Evolutionary conservation across 2,888 invertebrate genomes (phyloP).

Genomic region (Criorhina ranunculi): DNA sequence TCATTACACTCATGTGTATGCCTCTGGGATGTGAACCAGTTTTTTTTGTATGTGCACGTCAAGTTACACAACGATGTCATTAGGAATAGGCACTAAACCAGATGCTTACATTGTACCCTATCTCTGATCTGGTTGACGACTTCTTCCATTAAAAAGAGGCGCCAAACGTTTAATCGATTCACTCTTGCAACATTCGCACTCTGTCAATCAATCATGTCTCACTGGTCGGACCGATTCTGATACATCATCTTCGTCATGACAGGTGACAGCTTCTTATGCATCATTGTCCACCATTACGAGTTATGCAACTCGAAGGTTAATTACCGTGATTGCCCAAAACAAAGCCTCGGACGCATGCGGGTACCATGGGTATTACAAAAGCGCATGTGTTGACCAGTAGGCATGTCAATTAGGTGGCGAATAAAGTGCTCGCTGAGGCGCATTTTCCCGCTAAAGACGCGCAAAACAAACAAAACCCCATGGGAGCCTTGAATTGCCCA

Average conservation of each 20-base stretch:
- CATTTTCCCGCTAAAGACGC: conserved; percentile 19
- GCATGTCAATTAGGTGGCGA: conserved; percentile 66
- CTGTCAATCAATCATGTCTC: conserved; percentile 48
- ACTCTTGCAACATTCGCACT: conserved; percentile 52
- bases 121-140: background rate
- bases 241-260: conserved; percentile 25
- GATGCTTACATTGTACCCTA: conserved; percentile 6
- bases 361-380: conserved; percentile 40
- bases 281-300: conserved; percentile 1
- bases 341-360: conserved; percentile 12
- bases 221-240: conserved; percentile 23
- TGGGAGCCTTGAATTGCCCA: conserved; percentile 59
- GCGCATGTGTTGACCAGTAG: conserved; percentile 55
- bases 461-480: conserved; percentile 26
- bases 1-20: conserved; percentile 54
- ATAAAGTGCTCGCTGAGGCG: conserved; percentile 29
- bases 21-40: conserved; percentile 63
- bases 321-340: conserved; percentile 40
- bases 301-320: conserved; percentile 59
- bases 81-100: conserved; percentile 38
- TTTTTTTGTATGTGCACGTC: conserved; percentile 7
- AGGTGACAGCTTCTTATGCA: conserved; percentile 13
- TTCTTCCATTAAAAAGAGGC: conserved; percentile 28
- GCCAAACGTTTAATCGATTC: conserved; percentile 39
- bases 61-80: conserved; percentile 60